These are phyloP conservation scores for Alcedo atthis DNA, from an alignment of 2,797 vertebrate genomes.

Conservation along the genomic window DNA sequence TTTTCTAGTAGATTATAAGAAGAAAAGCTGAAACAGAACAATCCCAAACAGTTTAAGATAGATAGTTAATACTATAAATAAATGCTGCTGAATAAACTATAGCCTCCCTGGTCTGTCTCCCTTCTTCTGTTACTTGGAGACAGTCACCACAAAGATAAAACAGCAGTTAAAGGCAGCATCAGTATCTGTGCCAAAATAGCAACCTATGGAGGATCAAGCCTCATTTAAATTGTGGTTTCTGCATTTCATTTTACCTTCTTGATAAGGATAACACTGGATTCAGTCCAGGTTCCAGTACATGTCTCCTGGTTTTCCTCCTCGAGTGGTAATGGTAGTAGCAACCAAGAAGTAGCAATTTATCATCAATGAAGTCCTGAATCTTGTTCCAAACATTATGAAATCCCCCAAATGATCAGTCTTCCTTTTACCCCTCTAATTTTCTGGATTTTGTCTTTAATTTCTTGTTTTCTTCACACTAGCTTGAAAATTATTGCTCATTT, in stretches of 20 bases:
- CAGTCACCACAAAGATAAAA: background rate
- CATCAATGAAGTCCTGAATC: background rate
- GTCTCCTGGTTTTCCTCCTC: background rate
- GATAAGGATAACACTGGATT: background rate
- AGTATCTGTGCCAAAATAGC: background rate
- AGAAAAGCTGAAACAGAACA: conserved; percentile 15
- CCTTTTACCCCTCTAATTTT: background rate
- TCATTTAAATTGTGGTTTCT: background rate
- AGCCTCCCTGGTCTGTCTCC: background rate
- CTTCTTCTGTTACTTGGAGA: background rate
- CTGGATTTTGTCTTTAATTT: background rate
- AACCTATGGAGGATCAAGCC: background rate
- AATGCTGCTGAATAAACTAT: background rate
- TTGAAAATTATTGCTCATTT: background rate
- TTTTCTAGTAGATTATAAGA: conserved; percentile 37
- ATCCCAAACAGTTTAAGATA: conserved; percentile 33
- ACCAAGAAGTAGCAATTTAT: conserved; percentile 1
- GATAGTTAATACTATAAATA: background rate
- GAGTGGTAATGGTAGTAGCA: background rate
- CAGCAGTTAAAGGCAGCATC: background rate
- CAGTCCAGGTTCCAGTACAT: background rate
- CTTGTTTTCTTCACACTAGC: background rate
- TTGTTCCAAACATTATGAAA: conserved; percentile 11
- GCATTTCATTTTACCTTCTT: background rate
- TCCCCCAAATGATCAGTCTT: background rate